Evolutionary conservation across 2,113 vertebrate species (phyloP), one percentile per base, ranked within the genome.

Genomic region (Pandion haliaetus): DNA sequence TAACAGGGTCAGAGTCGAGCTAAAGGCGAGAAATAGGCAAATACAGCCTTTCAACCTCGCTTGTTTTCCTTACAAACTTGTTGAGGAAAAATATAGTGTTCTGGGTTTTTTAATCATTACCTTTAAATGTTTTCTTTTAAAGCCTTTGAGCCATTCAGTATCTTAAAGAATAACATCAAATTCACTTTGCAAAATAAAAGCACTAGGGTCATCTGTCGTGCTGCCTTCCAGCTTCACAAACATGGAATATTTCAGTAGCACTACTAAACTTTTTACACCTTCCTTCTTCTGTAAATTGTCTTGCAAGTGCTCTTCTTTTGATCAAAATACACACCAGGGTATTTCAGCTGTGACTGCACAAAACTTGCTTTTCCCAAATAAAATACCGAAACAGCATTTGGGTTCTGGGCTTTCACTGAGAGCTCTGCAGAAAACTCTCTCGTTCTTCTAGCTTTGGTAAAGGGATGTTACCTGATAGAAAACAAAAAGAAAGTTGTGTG

Each of bases 381-480:
- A 62, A 86, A 66, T 8, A 47, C 7, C 3, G 2, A 26, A 76
- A 31, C 2, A 0, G 23, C 1, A 2, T 45, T 42, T 66, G 65
- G 24, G 23, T 38, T 57, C 62, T 54, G 32, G 49, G 38, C 45
- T 95, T 61, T 95, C 24, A 16, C 83, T 84, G 45, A 31, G 28
- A 93, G n/a, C 79, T 61, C 47, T 89, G 42, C 63, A 90, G 90
- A 44, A 88, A 92, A 81, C 86, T 66, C 2, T 97, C 78, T 95
- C 65, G 29, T 85, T 97, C 98, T 72, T 98, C 98, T 62, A 98
- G 96, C 88, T 98, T 97, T 92, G 98, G 98, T 65, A 99, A 90
- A 95, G 99, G 98, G 96, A 99, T 99, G 93, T 99, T 99, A 97
- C 99, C 99, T 99, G 97, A 92, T 67, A 84, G 81, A 91, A 97